Conservation (phyloP, 2,888 invertebrate species). For the Pterostichus madidus region DNA sequence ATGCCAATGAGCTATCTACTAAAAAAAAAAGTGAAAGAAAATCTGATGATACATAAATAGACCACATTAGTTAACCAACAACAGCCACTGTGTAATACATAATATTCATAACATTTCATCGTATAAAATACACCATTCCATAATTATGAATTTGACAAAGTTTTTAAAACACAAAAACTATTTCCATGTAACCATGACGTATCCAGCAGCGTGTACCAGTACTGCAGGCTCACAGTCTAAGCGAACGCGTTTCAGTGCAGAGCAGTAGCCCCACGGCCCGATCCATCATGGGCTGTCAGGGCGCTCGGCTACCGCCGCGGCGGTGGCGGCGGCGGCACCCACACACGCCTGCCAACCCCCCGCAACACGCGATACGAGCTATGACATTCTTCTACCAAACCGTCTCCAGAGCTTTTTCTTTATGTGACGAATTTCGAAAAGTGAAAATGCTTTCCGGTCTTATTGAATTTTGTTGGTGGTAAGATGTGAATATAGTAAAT, state of each 20-base stretch:
- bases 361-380: slow-evolving; percentile 50
- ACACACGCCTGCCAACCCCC: slow-evolving; percentile 15
- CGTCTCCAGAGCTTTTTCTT: slow-evolving; percentile 40
- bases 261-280: slow-evolving; percentile 76
- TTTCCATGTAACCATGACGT: slow-evolving; percentile 52
- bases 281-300: slow-evolving; percentile 79
- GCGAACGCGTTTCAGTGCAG: slow-evolving; percentile 75
- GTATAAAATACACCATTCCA: background rate
- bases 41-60: no score
- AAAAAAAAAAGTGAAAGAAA: no score
- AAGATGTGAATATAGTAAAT: background rate
- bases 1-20: no score
- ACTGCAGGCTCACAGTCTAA: slow-evolving; percentile 74
- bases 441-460: background rate
- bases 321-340: slow-evolving; percentile 70
- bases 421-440: slow-evolving; percentile 15
- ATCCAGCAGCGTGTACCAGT: background rate
- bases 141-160: slow-evolving; percentile 24
- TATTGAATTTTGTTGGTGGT: background rate
- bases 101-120: background rate
- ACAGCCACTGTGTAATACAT: background rate
- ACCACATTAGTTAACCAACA: no score
- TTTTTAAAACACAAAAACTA: slow-evolving; percentile 51
- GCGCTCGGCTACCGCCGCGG: slow-evolving; percentile 77
- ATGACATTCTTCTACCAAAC: slow-evolving; percentile 55